Evolutionary conservation across 2,888 invertebrate genomes (phyloP), one percentile per base, ranked within the genome.

Genomic region (Leptopilina syphax): DNA sequence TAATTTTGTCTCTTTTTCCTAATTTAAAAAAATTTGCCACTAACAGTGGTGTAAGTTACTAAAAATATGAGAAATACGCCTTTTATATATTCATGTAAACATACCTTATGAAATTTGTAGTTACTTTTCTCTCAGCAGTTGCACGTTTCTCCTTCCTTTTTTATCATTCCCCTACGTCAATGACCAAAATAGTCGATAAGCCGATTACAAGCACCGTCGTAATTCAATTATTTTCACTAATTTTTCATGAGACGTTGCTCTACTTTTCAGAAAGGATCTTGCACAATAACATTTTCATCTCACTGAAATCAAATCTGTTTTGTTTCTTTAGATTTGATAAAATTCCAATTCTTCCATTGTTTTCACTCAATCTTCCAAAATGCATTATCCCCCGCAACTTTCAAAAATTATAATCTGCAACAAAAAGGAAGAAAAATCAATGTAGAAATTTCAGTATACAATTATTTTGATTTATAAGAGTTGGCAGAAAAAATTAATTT

Each of bases 161-260:
- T 54, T n/a, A 54, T 70, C 27, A 70, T 54, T 70, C 54, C 34
- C 47, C 50, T 50, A 70, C 54, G 70, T 54, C 70, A 70, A 70
- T 70, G 54, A 54, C 27, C 54, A 70, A 70, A 70, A 70, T 70
- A 70, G 70, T 70, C 70, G 70, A 70, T 54, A 54, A 70, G 70
- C 54, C 70, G 27, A 50, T 70, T 70, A 54, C 70, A 54, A 70
- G 50, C 70, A 24, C 54, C 70, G 50, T 70, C 54, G 54, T 70
- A 70, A 70, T 70, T 70, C 54, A 70, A 70, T 70, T 70, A 70
- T 70, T 70, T 70, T 70, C 47, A 27, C n/a, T 54, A 13, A 50
- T 54, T 70, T 63, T 24, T 70, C 70, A 70, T 54, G 54, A 54
- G 13, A 70, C 54, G 70, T 54, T 63, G 63, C 63, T 47, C 70